These are phyloP conservation scores for Xyliphius kryptos DNA, from an alignment of 2,113 vertebrate genomes.

Conservation along the genomic window DNA sequence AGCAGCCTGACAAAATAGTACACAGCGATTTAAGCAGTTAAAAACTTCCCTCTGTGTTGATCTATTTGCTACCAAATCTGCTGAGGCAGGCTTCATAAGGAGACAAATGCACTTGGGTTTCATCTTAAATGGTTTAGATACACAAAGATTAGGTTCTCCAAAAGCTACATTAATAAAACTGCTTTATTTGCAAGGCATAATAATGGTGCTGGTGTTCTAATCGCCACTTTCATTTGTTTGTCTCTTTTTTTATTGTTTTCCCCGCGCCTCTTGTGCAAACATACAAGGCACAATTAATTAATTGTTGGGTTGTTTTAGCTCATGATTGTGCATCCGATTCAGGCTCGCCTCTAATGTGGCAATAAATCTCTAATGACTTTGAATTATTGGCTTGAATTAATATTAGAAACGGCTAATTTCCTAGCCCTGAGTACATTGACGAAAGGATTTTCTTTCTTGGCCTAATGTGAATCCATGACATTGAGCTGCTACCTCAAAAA, in stretches of 20 bases:
- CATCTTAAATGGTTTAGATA: slow-evolving; percentile 5
- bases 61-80: slow-evolving; percentile 21
- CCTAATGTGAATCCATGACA: slow-evolving; percentile 39
- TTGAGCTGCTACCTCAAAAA: slow-evolving; percentile 54
- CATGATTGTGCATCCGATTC: slow-evolving; percentile 46
- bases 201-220: slow-evolving; percentile 21
- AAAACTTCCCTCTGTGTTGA: slow-evolving; percentile 29
- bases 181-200: slow-evolving; percentile 24
- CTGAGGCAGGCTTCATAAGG: not conserved
- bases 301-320: slow-evolving; percentile 41
- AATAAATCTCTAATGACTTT: slow-evolving; percentile 54
- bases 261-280: slow-evolving; percentile 19
- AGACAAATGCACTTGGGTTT: slow-evolving; percentile 17
- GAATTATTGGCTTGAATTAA: slow-evolving; percentile 59
- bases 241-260: slow-evolving; percentile 12
- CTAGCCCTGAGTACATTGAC: slow-evolving; percentile 51
- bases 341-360: slow-evolving; percentile 41
- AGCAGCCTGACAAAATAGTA: slow-evolving; percentile 42
- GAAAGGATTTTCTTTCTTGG: slow-evolving; percentile 48
- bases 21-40: slow-evolving; percentile 31
- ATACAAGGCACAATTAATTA: slow-evolving; percentile 34
- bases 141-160: slow-evolving; percentile 13
- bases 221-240: slow-evolving; percentile 24
- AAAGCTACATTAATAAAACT: slow-evolving; percentile 21
- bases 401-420: slow-evolving; percentile 56